phyloP scores from a whole-genome alignment of 2,113 vertebrate genomes.

The Hiodon tergisus region DNA sequence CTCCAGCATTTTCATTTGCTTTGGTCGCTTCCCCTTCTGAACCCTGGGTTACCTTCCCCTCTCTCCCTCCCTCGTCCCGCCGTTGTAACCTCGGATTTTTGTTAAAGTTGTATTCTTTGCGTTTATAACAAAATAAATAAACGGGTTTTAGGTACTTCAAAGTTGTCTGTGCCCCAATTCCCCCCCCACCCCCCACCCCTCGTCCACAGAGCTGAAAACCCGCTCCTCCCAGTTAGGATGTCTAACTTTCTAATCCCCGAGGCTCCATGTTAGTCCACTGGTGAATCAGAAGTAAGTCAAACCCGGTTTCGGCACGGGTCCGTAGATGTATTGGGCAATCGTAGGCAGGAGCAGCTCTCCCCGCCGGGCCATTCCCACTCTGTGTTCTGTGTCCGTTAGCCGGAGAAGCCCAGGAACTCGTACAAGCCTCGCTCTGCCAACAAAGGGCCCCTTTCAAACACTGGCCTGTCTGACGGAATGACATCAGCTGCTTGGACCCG shows the following conservation, averaged over 20 bases:
- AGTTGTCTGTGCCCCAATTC: not conserved
- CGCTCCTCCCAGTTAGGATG: constrained; percentile 32
- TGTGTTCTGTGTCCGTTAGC: constrained; percentile 40
- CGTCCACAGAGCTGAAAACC: constrained; percentile 18
- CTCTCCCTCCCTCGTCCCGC: constrained; percentile 15
- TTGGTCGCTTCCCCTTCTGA: constrained; percentile 49
- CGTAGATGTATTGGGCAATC: not conserved
- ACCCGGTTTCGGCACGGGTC: constrained; percentile 43
- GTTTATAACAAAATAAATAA: constrained; percentile 9
- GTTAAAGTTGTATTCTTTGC: constrained; percentile 10
- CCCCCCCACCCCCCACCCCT: not conserved
- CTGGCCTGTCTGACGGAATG: constrained; percentile 72
- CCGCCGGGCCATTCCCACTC: constrained; percentile 36
- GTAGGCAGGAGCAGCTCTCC: not conserved
- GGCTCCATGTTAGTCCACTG: constrained; percentile 54
- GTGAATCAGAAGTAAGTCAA: constrained; percentile 3
- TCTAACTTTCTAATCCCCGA: constrained; percentile 50
- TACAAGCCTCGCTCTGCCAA: constrained; percentile 74
- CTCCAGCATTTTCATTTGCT: constrained; percentile 98
- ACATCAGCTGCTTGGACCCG: constrained; percentile 76
- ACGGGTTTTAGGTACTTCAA: constrained; percentile 22
- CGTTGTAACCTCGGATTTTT: constrained; percentile 36
- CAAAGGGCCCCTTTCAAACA: constrained; percentile 89
- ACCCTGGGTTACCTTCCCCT: constrained; percentile 32
- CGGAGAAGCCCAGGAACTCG: constrained; percentile 56